Percentiles rank a stretch among this genome's conserved stretches.
These are phyloP conservation scores for Rotaria sp. DNA, from an alignment of 2,888 invertebrate species.

Conservation along the genomic window DNA sequence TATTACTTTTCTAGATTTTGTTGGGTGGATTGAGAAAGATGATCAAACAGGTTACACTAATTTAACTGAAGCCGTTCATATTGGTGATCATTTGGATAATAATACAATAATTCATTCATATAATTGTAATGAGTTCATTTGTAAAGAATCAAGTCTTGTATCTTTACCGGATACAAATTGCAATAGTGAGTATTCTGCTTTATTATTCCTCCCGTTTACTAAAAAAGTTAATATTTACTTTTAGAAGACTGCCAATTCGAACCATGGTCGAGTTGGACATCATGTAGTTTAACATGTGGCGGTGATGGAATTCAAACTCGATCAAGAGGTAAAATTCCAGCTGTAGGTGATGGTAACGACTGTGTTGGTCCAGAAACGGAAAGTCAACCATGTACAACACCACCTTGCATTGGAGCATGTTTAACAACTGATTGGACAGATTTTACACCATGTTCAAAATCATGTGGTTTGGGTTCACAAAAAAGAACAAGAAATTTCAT, in stretches of 20 bases:
- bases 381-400: neutral
- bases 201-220: neutral
- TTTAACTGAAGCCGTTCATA: neutral
- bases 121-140: neutral
- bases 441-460: conserved; percentile 57
- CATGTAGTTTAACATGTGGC: conserved; percentile 44
- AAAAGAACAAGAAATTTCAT: conserved; percentile 56
- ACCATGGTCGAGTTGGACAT: conserved; percentile 42
- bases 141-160: neutral
- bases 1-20: neutral
- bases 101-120: neutral
- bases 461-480: conserved; percentile 56
- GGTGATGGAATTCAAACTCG: conserved; percentile 42
- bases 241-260: neutral
- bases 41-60: neutral
- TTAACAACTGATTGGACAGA: conserved; percentile 51
- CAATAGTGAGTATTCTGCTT: neutral
- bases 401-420: neutral
- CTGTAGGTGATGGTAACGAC: neutral
- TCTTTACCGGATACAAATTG: neutral
- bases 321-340: conserved; percentile 38
- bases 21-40: conserved; percentile 5
- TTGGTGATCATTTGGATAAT: neutral
- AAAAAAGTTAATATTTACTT: neutral
- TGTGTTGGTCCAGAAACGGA: neutral